phyloP scores from a whole-genome alignment of 2,113 vertebrate species.

The Globicephala melas region DNA sequence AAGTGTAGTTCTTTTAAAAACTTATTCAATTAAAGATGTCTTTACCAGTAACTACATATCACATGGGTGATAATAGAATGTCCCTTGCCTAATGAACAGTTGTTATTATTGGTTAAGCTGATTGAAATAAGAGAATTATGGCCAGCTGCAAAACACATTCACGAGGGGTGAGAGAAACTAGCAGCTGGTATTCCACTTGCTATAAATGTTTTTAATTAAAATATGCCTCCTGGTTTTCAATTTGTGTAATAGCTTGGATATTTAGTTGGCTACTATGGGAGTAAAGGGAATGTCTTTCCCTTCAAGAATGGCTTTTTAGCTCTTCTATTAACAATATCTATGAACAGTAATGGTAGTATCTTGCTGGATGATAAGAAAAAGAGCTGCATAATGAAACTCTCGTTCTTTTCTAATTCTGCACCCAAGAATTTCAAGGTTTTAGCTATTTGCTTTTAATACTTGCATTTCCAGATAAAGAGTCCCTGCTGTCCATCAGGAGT shows the following conservation, averaged over 20 bases:
- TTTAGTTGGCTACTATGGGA: conserved; percentile 71
- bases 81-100: conserved; percentile 81
- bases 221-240: conserved; percentile 82
- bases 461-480: background rate
- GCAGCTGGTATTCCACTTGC: conserved; percentile 81
- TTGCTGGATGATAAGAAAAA: conserved; percentile 61
- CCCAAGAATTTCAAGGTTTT: background rate
- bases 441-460: background rate
- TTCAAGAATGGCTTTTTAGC: conserved; percentile 64
- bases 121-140: conserved; percentile 79
- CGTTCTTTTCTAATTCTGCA: background rate
- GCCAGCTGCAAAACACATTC: conserved; percentile 83
- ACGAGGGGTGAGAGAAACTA: conserved; percentile 72
- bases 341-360: background rate
- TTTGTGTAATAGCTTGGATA: conserved; percentile 76
- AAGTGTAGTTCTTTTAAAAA: conserved; percentile 72
- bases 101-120: conserved; percentile 82
- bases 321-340: conserved; percentile 58
- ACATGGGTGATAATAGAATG: conserved; percentile 76
- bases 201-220: conserved; percentile 88
- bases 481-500: background rate
- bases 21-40: conserved; percentile 63
- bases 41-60: conserved; percentile 67
- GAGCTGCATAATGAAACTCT: conserved; percentile 36
- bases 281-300: conserved; percentile 70